Base-by-base conservation (phyloP, 2,113 vertebrate genomes). In the Eudyptes chrysolophus region DNA sequence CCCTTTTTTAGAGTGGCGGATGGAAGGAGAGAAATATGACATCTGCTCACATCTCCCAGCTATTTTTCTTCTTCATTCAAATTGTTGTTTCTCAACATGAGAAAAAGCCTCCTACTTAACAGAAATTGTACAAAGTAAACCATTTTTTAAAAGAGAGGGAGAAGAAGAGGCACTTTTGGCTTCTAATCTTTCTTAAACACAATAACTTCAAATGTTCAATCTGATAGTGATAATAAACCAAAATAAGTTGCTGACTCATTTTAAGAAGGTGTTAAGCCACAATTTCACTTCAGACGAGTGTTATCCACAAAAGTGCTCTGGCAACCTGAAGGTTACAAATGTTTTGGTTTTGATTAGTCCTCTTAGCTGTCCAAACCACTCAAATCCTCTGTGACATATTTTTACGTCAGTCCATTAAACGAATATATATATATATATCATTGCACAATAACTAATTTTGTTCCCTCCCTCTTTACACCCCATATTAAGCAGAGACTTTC, bases 181-280 rank as follows among this genome's bases (percentile, higher is more conserved):
- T 65, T 69, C 65, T 30, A 16, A 68, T 57, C 44, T 84, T 78
- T 40, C 90, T 80, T 68, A 46, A 77, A 52, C 70, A 38, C 65
- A 87, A 11, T 76, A 91, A 87, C 88, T 78, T 55, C 40, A 89
- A 54, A 84, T 62, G 30, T 49, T 70, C 90, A 32, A 29, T 38
- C 82, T 79, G 84, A 76, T 60, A 42, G 36, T 13, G 52, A n/a
- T 44, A 89, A 90, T 60, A 84, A 89, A 90, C 57, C 89, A 64
- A 69, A 95, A 83, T 71, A 85, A 89, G 26, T 16, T 89, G 89
- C 87, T 89, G 81, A 94, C 74, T 96, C 94, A 92, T 93, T 92
- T 97, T 89, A 54, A 77, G 76, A 96, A 69, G 84, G 62, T 85
- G 95, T 74, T 79, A 95, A 96, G 81, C 74, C 92, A 89, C 84